Evolutionary conservation across 2,113 vertebrate species (phyloP).

Genomic region (Oenanthe melanoleuca): DNA sequence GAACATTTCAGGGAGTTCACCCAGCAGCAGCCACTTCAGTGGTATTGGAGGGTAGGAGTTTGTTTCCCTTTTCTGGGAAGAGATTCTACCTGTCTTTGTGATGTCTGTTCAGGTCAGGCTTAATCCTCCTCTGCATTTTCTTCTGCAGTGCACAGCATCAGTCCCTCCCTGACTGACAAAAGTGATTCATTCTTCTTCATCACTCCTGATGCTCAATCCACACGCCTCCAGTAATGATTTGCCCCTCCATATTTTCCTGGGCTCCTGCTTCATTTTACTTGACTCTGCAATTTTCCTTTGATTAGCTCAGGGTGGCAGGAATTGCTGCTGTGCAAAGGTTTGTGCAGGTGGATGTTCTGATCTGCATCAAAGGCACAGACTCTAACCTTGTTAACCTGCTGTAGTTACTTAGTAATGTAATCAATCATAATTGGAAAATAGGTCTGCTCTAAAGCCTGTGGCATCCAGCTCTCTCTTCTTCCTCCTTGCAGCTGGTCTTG

Average conservation of each 20-base stretch:
- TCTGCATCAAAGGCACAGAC: background rate
- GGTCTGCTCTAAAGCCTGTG: background rate
- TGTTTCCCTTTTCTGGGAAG: background rate
- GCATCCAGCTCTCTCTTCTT: background rate
- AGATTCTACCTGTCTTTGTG: background rate
- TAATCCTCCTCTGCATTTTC: background rate
- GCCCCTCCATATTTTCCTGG: background rate
- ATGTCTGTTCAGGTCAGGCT: conserved; percentile 2
- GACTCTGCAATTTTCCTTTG: background rate
- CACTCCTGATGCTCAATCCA: background rate
- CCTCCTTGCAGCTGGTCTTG: background rate
- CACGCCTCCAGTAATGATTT: background rate
- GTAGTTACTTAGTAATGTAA: background rate
- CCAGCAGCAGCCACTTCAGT: background rate
- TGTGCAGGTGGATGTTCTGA: background rate
- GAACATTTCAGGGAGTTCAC: conserved; percentile 7
- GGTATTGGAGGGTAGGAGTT: background rate
- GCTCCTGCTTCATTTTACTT: background rate
- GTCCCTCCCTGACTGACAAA: background rate
- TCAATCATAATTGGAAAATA: background rate
- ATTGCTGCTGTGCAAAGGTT: background rate
- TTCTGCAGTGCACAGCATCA: background rate
- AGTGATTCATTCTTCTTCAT: background rate
- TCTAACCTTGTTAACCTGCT: background rate
- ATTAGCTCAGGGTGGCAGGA: background rate